phyloP scores from a whole-genome alignment of 2,888 invertebrate species.

The Zaprionus obscuricornis region DNA sequence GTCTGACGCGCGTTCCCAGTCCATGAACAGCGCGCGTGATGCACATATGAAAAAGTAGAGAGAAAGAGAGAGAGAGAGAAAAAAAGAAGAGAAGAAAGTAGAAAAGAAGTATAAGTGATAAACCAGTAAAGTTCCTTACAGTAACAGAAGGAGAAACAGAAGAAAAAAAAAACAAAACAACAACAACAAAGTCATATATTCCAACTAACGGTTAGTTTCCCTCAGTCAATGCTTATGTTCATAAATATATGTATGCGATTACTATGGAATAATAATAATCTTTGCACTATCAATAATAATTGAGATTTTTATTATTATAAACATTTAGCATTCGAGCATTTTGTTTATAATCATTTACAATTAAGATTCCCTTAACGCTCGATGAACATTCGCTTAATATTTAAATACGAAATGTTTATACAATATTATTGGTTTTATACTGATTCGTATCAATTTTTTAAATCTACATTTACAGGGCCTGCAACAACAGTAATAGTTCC shows the following conservation, averaged over 20 bases:
- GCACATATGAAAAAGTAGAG: constrained; percentile 62
- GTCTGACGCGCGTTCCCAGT: constrained; percentile 60
- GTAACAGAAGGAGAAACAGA: constrained; percentile 21
- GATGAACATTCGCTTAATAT: constrained; percentile 9
- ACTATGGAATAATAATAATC: background rate
- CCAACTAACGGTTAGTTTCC: constrained; percentile 63
- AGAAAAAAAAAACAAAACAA: constrained; percentile 10
- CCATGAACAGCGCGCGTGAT: constrained; percentile 62
- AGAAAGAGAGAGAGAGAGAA: constrained; percentile 17
- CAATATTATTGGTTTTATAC: constrained; percentile 28
- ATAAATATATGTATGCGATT: constrained; percentile 16
- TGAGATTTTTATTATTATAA: constrained; percentile 23
- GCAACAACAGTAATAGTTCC: constrained; percentile 56
- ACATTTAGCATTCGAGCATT: constrained; percentile 40
- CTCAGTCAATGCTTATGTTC: constrained; percentile 1
- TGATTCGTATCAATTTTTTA: constrained; percentile 7
- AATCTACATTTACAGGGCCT: constrained; percentile 60
- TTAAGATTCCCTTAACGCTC: constrained; percentile 25
- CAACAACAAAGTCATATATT: constrained; percentile 31
- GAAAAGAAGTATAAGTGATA: constrained; percentile 45
- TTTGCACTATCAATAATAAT: constrained; percentile 27
- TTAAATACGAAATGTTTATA: constrained; percentile 4
- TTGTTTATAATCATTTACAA: constrained; percentile 31
- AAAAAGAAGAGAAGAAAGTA: constrained; percentile 19
- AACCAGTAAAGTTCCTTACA: constrained; percentile 62